Evolutionary conservation across 2,113 vertebrate genomes (phyloP).

Genomic region (Crotalus horridus): DNA sequence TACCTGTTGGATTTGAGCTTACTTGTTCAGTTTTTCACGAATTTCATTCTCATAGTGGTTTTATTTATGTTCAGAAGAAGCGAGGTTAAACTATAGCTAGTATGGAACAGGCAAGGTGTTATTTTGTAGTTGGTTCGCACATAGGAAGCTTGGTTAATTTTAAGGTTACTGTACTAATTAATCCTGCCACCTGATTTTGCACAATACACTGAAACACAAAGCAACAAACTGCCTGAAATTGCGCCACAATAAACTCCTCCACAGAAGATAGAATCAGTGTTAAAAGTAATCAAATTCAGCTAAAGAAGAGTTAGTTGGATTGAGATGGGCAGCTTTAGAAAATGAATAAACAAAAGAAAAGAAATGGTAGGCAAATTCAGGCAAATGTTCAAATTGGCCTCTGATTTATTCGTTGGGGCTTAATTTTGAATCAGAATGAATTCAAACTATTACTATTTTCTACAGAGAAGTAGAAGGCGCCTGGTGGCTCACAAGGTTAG

Average conservation of each 20-base stretch:
- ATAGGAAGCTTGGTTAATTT: background rate
- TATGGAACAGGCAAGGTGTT: background rate
- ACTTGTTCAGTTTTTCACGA: background rate
- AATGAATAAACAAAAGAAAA: background rate
- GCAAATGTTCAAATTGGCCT: background rate
- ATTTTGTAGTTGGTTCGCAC: background rate
- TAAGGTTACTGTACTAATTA: background rate
- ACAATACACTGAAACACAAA: background rate
- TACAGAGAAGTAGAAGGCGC: background rate
- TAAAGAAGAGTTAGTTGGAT: background rate
- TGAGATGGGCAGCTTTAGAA: background rate
- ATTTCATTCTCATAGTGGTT: background rate
- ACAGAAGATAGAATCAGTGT: background rate
- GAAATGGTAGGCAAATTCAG: background rate
- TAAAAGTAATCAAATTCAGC: background rate
- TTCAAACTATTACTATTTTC: background rate
- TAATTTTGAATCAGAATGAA: background rate
- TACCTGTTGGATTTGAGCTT: background rate
- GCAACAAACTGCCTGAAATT: background rate
- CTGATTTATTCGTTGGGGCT: background rate
- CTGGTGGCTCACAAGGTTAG: no score
- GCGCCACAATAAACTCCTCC: background rate
- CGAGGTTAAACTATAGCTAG: background rate
- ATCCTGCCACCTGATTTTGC: background rate
- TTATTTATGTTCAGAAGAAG: background rate